A percentile compares a stretch with the other conserved stretches of the same genome.
phyloP scores from a whole-genome alignment of 2,113 vertebrate genomes.

The Mormyrus iriodes region DNA sequence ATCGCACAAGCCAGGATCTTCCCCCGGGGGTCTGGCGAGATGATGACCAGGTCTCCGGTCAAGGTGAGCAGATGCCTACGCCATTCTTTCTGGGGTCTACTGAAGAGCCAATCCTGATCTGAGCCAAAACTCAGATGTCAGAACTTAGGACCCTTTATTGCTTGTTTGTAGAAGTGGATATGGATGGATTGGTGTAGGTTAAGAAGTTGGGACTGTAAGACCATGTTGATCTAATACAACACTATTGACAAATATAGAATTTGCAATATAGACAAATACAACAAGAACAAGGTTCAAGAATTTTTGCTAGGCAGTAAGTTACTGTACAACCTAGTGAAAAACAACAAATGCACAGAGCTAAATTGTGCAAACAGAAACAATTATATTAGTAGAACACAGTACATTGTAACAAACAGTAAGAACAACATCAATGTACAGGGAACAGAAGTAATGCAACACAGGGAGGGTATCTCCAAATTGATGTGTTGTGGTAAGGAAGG shows the following conservation, averaged over 20 bases:
- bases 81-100: too few species aligned
- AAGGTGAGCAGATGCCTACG: constrained; percentile 66
- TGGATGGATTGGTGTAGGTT: background rate
- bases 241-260: background rate
- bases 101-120: background rate
- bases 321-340: background rate
- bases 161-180: background rate
- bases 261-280: background rate
- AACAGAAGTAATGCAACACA: background rate
- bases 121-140: background rate
- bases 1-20: constrained; percentile 96
- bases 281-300: background rate
- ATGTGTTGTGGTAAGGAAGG: background rate
- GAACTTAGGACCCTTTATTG: too few species aligned
- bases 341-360: background rate
- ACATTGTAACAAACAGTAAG: background rate
- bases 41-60: constrained; percentile 98
- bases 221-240: background rate
- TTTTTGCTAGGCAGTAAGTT: background rate
- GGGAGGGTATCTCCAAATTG: too few species aligned
- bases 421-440: background rate
- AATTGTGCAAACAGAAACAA: background rate
- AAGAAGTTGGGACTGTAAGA: background rate
- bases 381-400: background rate
- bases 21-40: constrained; percentile 92